Percentiles rank a stretch among this genome's conserved stretches.
These are phyloP conservation scores for Pelecanus crispus DNA, from an alignment of 2,113 vertebrate genomes.

Conservation along the genomic window DNA sequence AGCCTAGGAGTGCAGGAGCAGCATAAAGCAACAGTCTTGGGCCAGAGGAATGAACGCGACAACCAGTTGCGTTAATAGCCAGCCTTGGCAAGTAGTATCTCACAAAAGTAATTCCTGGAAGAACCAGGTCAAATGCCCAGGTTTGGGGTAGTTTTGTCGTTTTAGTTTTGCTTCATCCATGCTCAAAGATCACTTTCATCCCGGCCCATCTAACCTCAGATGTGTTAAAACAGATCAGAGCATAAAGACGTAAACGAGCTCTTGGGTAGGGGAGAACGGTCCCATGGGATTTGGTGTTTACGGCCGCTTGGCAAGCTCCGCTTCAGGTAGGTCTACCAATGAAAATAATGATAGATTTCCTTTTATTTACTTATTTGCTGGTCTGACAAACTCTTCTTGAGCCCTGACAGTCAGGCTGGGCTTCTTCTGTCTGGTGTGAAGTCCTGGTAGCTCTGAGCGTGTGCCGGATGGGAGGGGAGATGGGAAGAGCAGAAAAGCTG, in stretches of 20 bases:
- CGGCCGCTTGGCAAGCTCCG: fast-evolving
- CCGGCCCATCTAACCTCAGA: not conserved
- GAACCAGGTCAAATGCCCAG: not conserved
- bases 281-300: not conserved
- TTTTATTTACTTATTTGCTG: not conserved
- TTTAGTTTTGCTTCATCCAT: not conserved
- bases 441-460: not conserved
- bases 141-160: not conserved
- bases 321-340: not conserved
- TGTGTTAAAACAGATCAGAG: not conserved
- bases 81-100: not conserved
- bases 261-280: not conserved
- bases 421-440: not conserved
- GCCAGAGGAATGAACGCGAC: not conserved
- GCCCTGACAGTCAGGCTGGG: too few species aligned
- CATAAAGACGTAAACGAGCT: not conserved
- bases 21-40: not conserved
- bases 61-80: not conserved
- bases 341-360: not conserved
- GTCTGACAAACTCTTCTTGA: not conserved
- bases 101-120: not conserved
- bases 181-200: not conserved
- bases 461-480: not conserved
- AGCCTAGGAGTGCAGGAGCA: not conserved
- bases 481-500: not conserved